Percentiles rank a stretch among this genome's conserved stretches.
Evolutionary conservation across 2,113 vertebrate species (phyloP).

Genomic region (Herpailurus yagouaroundi): DNA sequence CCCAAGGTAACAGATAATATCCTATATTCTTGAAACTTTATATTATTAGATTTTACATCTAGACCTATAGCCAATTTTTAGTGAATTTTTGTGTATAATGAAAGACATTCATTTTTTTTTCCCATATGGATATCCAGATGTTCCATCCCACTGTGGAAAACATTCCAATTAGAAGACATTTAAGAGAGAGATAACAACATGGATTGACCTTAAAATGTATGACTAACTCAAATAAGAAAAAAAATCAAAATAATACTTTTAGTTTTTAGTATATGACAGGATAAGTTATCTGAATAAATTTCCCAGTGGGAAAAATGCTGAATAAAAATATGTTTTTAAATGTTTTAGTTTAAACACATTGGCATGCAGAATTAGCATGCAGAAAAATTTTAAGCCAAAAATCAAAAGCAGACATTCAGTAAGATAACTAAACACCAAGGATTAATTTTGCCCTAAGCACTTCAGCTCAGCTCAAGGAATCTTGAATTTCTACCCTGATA

Average conservation of each 20-base stretch:
- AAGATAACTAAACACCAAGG: slow-evolving; percentile 26
- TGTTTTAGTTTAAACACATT: not conserved
- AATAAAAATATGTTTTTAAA: not conserved
- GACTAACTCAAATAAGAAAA: not conserved
- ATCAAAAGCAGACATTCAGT: not conserved
- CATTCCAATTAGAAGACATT: not conserved
- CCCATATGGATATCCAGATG: not conserved
- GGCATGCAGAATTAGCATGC: not conserved
- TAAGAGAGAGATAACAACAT: not conserved
- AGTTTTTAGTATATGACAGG: not conserved
- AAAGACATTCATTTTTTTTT: not conserved
- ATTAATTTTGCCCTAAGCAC: not conserved
- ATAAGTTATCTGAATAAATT: not conserved
- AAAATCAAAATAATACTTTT: not conserved
- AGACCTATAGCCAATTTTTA: not conserved
- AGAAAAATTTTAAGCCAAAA: not conserved
- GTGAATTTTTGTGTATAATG: not conserved
- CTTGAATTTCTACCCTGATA: not conserved
- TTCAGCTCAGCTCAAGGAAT: not conserved
- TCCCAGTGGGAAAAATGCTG: not conserved
- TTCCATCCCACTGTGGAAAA: not conserved
- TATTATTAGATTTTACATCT: not conserved
- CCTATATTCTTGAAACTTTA: not conserved
- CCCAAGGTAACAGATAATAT: not conserved
- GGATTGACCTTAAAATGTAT: not conserved